Evolutionary conservation across 2,797 vertebrate genomes (phyloP).

Genomic region (Cirrhinus mrigala): DNA sequence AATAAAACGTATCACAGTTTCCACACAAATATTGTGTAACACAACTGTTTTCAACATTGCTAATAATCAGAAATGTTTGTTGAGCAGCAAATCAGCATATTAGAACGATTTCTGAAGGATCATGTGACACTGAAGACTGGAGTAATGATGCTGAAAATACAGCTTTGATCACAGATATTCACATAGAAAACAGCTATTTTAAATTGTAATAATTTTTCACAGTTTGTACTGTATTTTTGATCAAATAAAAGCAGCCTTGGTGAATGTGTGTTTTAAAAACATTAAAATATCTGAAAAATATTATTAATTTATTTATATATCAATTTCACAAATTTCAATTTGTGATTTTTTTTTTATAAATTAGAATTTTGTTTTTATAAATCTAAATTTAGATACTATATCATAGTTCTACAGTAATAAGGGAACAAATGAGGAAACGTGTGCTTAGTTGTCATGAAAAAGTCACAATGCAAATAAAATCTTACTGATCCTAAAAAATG

Average conservation of each 20-base stretch:
- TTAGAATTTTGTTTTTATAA: too few species aligned
- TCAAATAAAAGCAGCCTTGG: neutral
- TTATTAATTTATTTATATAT: too few species aligned
- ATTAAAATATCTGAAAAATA: too few species aligned
- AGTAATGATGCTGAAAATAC: neutral
- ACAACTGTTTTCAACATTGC: neutral
- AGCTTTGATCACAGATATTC: neutral
- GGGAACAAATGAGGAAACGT: too few species aligned
- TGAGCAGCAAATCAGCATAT: neutral
- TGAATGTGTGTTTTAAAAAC: too few species aligned
- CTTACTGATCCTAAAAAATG: neutral
- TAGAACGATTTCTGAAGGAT: neutral
- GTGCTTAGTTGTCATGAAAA: too few species aligned
- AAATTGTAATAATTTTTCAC: neutral
- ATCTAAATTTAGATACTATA: too few species aligned
- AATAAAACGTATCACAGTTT: too few species aligned
- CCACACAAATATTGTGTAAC: too few species aligned
- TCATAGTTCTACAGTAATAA: too few species aligned
- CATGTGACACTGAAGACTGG: neutral
- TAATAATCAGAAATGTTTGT: neutral
- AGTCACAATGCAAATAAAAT: neutral
- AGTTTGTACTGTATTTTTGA: neutral
- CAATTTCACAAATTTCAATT: too few species aligned
- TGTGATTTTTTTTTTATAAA: too few species aligned
- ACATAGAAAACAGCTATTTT: neutral